Conservation (phyloP, 2,888 invertebrate genomes). For the Morpho achilles region DNA sequence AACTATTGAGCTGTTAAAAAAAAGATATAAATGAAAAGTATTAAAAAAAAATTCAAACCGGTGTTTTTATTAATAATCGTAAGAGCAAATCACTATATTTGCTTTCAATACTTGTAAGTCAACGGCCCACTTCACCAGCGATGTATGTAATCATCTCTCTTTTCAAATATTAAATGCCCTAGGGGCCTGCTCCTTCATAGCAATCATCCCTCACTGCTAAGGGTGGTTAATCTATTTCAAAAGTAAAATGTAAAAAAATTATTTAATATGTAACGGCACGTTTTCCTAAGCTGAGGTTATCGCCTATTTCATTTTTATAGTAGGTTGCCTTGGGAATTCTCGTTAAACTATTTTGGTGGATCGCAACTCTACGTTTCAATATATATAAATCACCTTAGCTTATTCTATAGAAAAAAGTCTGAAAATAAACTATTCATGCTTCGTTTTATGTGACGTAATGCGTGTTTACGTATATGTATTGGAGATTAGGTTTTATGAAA, state of each 20-base stretch:
- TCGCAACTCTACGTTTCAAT: conserved; percentile 40
- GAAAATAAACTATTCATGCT: conserved; percentile 56
- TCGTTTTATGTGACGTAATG: conserved; percentile 50
- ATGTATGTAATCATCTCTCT: conserved; percentile 25
- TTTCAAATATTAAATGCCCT: conserved; percentile 27
- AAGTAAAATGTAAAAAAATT: conserved; percentile 34
- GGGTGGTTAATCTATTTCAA: conserved; percentile 17
- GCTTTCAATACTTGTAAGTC: too few relatives aligned
- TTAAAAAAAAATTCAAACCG: too few relatives aligned
- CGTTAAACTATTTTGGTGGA: conserved; percentile 64
- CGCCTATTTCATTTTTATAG: conserved; percentile 24
- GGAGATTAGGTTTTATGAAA: neutral
- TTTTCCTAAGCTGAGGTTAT: conserved; percentile 21
- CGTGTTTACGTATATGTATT: neutral
- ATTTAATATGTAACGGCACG: conserved; percentile 39
- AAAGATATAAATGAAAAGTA: too few relatives aligned
- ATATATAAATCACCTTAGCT: conserved; percentile 61
- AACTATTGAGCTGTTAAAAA: too few relatives aligned
- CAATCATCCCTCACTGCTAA: too few relatives aligned
- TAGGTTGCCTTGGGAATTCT: conserved; percentile 48
- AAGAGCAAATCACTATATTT: too few relatives aligned
- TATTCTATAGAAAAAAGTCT: conserved; percentile 56
- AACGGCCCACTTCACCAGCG: too few relatives aligned
- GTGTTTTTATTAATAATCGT: too few relatives aligned
- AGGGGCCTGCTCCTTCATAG: too few relatives aligned